Evolutionary conservation across 2,888 invertebrate species (phyloP), one percentile per base, ranked within the genome.

Genomic region (Lomographa bimaculata): DNA sequence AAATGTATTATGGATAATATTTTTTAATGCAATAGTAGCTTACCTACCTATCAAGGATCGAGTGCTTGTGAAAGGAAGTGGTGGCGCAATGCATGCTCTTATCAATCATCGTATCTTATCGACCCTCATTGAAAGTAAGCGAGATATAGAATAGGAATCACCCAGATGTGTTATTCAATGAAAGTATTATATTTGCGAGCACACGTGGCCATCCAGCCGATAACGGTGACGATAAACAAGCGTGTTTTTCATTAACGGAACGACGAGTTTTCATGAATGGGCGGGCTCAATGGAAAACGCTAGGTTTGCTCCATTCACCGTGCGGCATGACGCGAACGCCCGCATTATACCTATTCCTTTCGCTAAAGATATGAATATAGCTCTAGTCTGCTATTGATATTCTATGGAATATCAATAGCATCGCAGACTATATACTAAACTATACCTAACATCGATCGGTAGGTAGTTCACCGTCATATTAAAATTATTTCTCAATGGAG

Each of bases 211-310:
- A 54, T 55, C 54, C 39, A 55, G 7, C 23, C 71, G 81, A 78
- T 83, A 80, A 79, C 76, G 69, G 66, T 60, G 69, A 64, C 74
- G 72, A 75, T 73, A 74, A 46, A 50, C 47, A 59, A 65, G 71
- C 32, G 27, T 71, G 75, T 79, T 86, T 87, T 87, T 86, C 85
- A 86, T 85, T 80, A 86, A 84, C 74, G 72, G 75, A 68, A 60
- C 72, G 73, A 62, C 79, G 75, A 74, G 79, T 87, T 87, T 86
- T 86, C 86, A 81, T 89, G 84, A 89, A 87, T 87, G 87, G 83
- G 57, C 67, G 68, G 61, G 54, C 67, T 84, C 73, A 85, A 86
- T 87, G 84, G 77, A 86, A 86, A 85, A 81, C 77, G 73, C 69
- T 73, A 69, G 66, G 71, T 64, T 69, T 67, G 75, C 70, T 73